Conservation (phyloP, 2,797 vertebrate species). For the Chloroceryle amazona region DNA sequence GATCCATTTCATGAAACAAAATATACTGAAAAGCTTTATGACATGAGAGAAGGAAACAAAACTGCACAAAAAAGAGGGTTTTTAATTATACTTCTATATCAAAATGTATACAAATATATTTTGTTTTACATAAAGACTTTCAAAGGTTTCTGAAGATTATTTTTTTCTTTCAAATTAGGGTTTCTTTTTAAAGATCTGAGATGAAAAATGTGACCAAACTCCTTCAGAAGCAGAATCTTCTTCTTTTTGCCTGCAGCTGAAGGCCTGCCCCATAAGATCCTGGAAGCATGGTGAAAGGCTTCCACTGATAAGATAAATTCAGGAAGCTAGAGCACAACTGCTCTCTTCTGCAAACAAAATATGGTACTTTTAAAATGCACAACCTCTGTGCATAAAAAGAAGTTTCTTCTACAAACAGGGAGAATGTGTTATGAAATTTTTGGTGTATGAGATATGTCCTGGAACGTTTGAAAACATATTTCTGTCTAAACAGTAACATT, state of each 20-base stretch:
- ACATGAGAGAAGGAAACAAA: neutral
- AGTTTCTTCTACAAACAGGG: neutral
- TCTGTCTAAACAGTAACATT: neutral
- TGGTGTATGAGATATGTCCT: neutral
- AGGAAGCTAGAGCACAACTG: neutral
- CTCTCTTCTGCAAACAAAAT: neutral
- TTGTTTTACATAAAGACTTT: neutral
- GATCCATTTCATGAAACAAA: neutral
- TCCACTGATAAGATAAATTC: neutral
- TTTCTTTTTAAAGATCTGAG: neutral
- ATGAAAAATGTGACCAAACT: neutral
- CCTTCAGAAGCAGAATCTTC: neutral
- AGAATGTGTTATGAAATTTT: neutral
- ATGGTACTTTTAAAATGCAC: accelerated
- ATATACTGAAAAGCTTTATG: neutral
- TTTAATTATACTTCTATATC: neutral
- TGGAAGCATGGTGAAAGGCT: neutral
- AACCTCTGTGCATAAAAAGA: neutral
- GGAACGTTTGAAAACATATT: neutral
- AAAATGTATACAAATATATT: neutral
- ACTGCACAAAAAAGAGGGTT: neutral
- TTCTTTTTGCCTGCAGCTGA: neutral
- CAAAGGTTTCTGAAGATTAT: neutral
- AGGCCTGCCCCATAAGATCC: neutral
- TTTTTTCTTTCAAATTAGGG: neutral